phyloP scores from a whole-genome alignment of 2,888 invertebrate genomes.

The Philaethria dido region DNA sequence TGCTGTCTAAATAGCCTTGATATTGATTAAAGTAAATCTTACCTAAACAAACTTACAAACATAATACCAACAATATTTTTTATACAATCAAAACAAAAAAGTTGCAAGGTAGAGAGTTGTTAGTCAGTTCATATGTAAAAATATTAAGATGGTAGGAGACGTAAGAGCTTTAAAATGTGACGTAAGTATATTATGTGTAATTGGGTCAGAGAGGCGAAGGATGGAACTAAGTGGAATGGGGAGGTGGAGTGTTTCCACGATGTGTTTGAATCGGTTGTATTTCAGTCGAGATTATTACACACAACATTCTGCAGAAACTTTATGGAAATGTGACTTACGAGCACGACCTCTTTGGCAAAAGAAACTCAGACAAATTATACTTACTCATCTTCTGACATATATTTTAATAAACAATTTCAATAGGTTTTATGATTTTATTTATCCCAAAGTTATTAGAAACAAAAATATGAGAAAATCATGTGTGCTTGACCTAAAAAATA shows the following conservation, averaged over 20 bases:
- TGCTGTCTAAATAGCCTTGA: neutral
- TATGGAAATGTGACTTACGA: constrained; percentile 72
- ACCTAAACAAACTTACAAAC: constrained; percentile 6
- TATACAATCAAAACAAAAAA: neutral
- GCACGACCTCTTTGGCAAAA: constrained; percentile 67
- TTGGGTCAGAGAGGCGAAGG: constrained; percentile 75
- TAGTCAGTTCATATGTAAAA: neutral
- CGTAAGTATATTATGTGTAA: constrained; percentile 56
- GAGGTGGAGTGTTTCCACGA: constrained; percentile 59
- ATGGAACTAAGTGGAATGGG: constrained; percentile 60
- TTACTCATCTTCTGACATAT: constrained; percentile 44
- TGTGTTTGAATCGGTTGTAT: constrained; percentile 71
- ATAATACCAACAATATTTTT: neutral
- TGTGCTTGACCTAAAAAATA: constrained; percentile 10
- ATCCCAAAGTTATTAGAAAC: neutral
- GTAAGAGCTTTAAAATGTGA: constrained; percentile 39
- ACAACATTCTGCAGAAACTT: constrained; percentile 72
- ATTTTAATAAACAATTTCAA: constrained; percentile 34
- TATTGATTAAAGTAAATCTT: neutral
- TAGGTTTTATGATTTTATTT: neutral
- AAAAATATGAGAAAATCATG: neutral
- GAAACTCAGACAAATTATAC: constrained; percentile 67
- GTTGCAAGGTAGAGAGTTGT: neutral
- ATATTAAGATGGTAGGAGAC: constrained; percentile 23
- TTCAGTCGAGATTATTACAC: constrained; percentile 72